Base-by-base conservation (phyloP, 2,113 vertebrate species). In the Etheostoma cragini region DNA sequence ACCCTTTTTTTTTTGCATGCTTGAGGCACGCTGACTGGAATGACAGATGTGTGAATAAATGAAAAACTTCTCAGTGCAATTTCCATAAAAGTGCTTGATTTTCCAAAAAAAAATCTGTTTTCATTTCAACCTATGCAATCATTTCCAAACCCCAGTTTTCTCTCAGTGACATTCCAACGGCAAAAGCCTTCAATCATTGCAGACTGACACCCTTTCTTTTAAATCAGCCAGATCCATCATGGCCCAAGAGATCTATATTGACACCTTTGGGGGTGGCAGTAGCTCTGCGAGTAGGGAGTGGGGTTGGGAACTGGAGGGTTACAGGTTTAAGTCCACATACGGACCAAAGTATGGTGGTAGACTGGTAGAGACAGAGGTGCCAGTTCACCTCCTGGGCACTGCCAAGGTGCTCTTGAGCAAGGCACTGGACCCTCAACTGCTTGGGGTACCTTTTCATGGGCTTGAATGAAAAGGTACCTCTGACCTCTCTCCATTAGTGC, bases 11-110 rank as follows among this genome's bases (percentile, higher is more conserved):
- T 72, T 86, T 81, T 84, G 74, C 88, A 84, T 84, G 66, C 73
- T 86, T 64, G 42, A 87, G 83, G 82, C 89, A 80, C 88, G 87
- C 84, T 80, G 82, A 83, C 86, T 73, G 69, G 53, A 66, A 82
- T 91, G 88, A 90, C 85, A 90, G 84, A 88, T 87, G 88, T 84
- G 80, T 87, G 85, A 87, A 83, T 85, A 82, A 78, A 88, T 88
- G 88, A 92, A 90, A 87, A 88, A 91, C 89, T 91, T 72, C 87
- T 80, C 17, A 45, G 50, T 56, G 21, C 52, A 82, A 92, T 94
- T 92, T 93, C 78, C 90, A 92, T 92, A 74, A 84, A 87, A 91
- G 81, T 87, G 84, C 80, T 86, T 83, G 83, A 92, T 90, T 88
- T 83, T 74, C 80, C 88, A 79, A 86, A 77, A 69, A 83, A 80